These are phyloP conservation scores for Gnathonemus longibarbis DNA, from an alignment of 2,113 vertebrate species.

Conservation along the genomic window DNA sequence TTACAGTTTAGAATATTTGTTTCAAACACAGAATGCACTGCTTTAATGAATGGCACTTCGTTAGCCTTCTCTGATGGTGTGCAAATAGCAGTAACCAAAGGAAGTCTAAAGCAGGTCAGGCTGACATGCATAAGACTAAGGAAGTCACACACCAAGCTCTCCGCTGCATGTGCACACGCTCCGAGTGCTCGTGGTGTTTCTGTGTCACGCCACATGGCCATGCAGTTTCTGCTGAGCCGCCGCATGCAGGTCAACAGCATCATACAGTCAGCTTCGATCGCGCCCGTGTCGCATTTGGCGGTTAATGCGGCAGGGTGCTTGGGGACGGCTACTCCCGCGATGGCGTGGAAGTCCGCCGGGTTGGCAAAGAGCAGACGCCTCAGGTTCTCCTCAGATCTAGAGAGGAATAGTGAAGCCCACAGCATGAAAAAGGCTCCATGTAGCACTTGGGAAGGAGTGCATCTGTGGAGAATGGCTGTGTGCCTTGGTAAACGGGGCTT, in stretches of 20 bases:
- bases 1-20: neutral
- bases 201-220: neutral
- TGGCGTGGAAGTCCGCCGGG: neutral
- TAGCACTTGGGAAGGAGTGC: neutral
- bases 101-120: neutral
- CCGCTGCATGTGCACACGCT: neutral
- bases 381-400: neutral
- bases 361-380: too few species aligned
- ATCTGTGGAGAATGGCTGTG: conserved; percentile 25
- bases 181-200: neutral
- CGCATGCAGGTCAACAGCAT: neutral
- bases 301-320: neutral
- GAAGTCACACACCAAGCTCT: neutral
- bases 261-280: neutral
- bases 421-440: neutral
- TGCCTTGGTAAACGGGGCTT: conserved; percentile 28
- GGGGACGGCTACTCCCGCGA: neutral
- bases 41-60: neutral
- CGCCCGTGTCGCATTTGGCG: neutral
- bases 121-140: neutral
- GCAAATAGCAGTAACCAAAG: neutral
- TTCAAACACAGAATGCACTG: neutral
- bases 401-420: neutral
- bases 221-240: neutral
- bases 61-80: neutral